Evolutionary conservation across 2,113 vertebrate species (phyloP), one percentile per base, ranked within the genome.

Genomic region (Charina bottae): DNA sequence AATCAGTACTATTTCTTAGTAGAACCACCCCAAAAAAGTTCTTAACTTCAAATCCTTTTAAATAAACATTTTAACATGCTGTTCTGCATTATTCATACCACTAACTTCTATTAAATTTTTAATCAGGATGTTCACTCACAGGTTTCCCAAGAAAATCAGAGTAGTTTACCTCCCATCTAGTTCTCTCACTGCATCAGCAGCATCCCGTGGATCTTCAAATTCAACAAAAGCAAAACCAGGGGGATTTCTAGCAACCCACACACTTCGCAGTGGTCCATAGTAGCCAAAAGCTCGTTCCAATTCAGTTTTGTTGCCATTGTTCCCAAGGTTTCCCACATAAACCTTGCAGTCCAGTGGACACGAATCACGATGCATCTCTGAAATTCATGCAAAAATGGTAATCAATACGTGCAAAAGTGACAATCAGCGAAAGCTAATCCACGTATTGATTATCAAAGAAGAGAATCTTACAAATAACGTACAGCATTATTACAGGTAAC

Each of bases 341-440:
- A 99, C 99, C 97, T 99, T 99, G 97, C 99, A 99, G 96, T 99
- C 99, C 92, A 99, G 97, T 6, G 99, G 99, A 97, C 99, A 99
- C 85, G 98, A 98, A 94, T 99, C 99, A 95, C 98, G 98, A 97
- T 98, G 97, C 97, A 98, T 98, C 85, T 97, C 97, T 96, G 98
- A 92, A 94, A 96, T 0, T 72, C 15, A 87, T 92, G 56, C n/a
- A 60, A 26, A 2, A 26, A 23, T 26, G 49, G n/a, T 72, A 15
- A 72, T 33, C 64, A 33, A 72, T 6, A 72, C 13, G n/a, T 13
- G n/a, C 28, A 33, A 72, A 78, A 42, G 8, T 17, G 33, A 37
- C 17, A 78, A 49, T 49, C 3, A 59, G 23, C 23, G 4, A 12
- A 83, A 56, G 15, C 7, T 83, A 11, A 24, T 33, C 0, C 33